These are phyloP conservation scores for Asteroscopus sphinx DNA, from an alignment of 2,888 invertebrate genomes.

Conservation along the genomic window DNA sequence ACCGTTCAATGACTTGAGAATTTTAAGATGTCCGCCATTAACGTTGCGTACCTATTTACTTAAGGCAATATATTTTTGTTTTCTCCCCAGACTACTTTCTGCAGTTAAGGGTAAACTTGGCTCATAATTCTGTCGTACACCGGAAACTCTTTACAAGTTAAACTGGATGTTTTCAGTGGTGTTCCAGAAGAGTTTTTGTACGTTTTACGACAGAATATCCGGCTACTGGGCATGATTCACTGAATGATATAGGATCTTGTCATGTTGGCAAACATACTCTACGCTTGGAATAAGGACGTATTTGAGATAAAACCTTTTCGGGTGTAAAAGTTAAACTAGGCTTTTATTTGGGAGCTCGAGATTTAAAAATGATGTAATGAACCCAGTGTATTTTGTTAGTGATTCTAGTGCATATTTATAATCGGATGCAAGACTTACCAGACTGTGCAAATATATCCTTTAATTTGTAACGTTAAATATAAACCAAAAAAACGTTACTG, in stretches of 20 bases:
- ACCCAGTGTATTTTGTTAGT: neutral
- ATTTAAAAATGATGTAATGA: neutral
- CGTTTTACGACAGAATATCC: constrained; percentile 65
- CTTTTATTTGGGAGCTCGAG: constrained; percentile 6
- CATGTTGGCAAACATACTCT: constrained; percentile 30
- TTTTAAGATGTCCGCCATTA: constrained; percentile 44
- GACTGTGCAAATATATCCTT: too few species aligned
- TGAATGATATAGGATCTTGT: constrained; percentile 53
- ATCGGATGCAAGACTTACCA: neutral
- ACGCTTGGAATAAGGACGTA: constrained; percentile 23
- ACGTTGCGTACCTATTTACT: constrained; percentile 49
- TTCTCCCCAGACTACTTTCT: constrained; percentile 62
- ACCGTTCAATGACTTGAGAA: constrained; percentile 38
- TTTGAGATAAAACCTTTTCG: constrained; percentile 34
- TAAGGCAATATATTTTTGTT: constrained; percentile 67
- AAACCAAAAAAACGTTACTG: too few species aligned
- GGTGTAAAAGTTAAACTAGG: constrained; percentile 11
- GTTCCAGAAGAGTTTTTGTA: constrained; percentile 72
- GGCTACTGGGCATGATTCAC: constrained; percentile 50
- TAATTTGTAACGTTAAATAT: too few species aligned
- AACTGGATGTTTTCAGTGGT: constrained; percentile 75
- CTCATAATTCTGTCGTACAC: constrained; percentile 77
- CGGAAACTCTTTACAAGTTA: constrained; percentile 79
- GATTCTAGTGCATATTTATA: neutral
- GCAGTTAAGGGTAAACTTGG: constrained; percentile 72